phyloP scores from a whole-genome alignment of 2,888 invertebrate species.

The Sinodicranocentrus sp. region DNA sequence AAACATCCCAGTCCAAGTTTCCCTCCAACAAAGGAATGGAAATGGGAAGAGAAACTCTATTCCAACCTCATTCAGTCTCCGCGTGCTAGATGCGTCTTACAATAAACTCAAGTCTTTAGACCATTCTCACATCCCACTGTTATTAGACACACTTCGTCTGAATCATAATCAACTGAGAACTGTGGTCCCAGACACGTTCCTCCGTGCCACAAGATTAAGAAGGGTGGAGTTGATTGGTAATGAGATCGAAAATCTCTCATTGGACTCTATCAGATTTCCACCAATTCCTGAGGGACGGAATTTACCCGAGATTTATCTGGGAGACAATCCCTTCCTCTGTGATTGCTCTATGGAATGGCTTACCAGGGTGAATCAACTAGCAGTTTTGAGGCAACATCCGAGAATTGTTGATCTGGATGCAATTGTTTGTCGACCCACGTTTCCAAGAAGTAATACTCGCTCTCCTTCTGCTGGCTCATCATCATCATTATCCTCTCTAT shows the following conservation, averaged over 20 bases:
- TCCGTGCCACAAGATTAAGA: conserved; percentile 89
- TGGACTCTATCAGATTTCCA: conserved; percentile 87
- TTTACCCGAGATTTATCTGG: conserved; percentile 94
- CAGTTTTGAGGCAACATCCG: conserved; percentile 89
- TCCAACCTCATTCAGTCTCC: conserved; percentile 77
- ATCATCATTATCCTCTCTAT: conserved; percentile 82
- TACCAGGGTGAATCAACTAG: conserved; percentile 91
- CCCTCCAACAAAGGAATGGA: conserved; percentile 83
- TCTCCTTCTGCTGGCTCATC: neutral
- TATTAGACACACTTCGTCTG: conserved; percentile 91
- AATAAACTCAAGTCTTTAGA: conserved; percentile 91
- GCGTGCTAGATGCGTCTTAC: conserved; percentile 92
- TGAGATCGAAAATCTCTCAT: conserved; percentile 91
- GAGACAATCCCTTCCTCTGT: conserved; percentile 95
- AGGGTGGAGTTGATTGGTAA: conserved; percentile 95
- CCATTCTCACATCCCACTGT: conserved; percentile 90
- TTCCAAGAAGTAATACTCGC: conserved; percentile 82
- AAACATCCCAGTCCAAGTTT: conserved; percentile 78
- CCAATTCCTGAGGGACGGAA: conserved; percentile 85
- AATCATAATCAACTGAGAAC: conserved; percentile 92
- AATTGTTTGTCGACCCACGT: conserved; percentile 91
- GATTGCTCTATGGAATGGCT: conserved; percentile 98
- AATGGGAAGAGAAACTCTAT: conserved; percentile 88
- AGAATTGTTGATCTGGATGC: conserved; percentile 92
- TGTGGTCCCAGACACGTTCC: conserved; percentile 91